These are phyloP conservation scores for Luidia sarsii DNA, from an alignment of 53 echinoderm and acorn worm genomes.

Conservation along the genomic window DNA sequence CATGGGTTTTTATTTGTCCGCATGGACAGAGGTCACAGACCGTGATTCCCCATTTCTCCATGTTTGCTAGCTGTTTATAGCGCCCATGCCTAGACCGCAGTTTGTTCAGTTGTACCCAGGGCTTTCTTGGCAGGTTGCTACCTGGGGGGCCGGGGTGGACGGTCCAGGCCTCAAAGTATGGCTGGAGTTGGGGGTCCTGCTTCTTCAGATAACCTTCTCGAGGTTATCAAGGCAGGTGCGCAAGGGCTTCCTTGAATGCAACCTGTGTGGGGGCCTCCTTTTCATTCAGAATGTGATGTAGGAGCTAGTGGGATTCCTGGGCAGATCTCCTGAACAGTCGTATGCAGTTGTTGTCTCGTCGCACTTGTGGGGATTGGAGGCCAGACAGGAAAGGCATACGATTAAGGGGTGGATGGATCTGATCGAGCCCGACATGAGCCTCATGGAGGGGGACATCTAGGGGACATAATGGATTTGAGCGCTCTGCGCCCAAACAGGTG, in stretches of 20 bases:
- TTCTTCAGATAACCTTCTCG: background rate
- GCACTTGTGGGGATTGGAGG: conserved; percentile 21
- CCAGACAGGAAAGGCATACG: conserved; percentile 29
- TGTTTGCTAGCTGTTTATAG: background rate
- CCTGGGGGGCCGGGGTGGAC: background rate
- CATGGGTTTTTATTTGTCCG: conserved; percentile 11
- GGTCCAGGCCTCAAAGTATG: conserved; percentile 15
- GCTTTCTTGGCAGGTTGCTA: background rate
- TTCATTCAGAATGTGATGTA: conserved; percentile 17
- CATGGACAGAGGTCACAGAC: conserved; percentile 10
- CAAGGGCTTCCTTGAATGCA: background rate
- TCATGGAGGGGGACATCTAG: conserved; percentile 40
- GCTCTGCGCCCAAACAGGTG: background rate
- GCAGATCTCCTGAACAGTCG: conserved; percentile 34
- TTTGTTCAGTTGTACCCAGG: conserved; percentile 29
- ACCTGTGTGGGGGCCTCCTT: background rate
- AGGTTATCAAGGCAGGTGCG: background rate
- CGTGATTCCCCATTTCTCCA: conserved; percentile 21
- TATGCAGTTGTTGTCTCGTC: conserved; percentile 14
- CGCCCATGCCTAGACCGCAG: conserved; percentile 10
- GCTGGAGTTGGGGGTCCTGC: no score
- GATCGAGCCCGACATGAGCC: conserved; percentile 14
- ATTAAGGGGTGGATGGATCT: conserved; percentile 29
- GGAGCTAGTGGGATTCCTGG: conserved; percentile 24
- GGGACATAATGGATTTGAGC: conserved; percentile 17